Evolutionary conservation across 2,888 invertebrate genomes (phyloP), one percentile per base, ranked within the genome.

Genomic region (Sinotaia quadrata): DNA sequence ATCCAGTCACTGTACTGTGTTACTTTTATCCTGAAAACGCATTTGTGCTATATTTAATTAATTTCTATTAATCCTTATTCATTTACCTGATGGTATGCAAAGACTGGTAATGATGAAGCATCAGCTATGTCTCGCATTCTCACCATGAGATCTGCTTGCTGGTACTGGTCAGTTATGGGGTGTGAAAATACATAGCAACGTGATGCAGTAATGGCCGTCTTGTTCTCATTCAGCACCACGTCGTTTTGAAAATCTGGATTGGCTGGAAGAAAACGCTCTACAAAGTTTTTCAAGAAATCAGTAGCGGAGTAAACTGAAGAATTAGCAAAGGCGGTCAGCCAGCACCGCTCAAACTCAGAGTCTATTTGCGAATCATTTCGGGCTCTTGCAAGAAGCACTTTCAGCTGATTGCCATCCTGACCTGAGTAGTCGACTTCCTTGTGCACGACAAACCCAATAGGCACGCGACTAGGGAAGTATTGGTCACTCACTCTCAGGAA

Each of bases 111-210:
- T 1, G 73, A 57, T 15, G 78, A 78, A 15, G 73, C 68, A 31
- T 75, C 71, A 4, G 79, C 83, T 0, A 83, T 27, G 4, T 80
- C 71, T 12, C 83, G 67, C 75, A 83, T 76, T n/a, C 66, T 47
- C 24, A 73, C 34, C 82, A 85, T 83, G 41, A 81, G 65, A 12
- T 76, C 57, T 0, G 81, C 81, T 60, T 83, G 77, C 12, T 63
- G 67, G 37, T 77, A 78, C 12, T 95, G 95, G 62, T 95, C 94
- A 0, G 93, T 94, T 56, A 97, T 94, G 82, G 95, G 94, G 2
- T 94, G 93, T 8, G 75, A 69, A 34, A 67, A 49, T 2, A 68
- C 58, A 21, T 71, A 67, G 18, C 75, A 75, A 27, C 75, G 36
- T 56, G 95, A 95, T 1, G 95, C 95, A 4, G 93, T 83, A 33